Percentiles rank a stretch among this genome's conserved stretches.
Evolutionary conservation across 1,140 invertebrate genomes (phyloP).

Genomic region (Nautilus pompilius): DNA sequence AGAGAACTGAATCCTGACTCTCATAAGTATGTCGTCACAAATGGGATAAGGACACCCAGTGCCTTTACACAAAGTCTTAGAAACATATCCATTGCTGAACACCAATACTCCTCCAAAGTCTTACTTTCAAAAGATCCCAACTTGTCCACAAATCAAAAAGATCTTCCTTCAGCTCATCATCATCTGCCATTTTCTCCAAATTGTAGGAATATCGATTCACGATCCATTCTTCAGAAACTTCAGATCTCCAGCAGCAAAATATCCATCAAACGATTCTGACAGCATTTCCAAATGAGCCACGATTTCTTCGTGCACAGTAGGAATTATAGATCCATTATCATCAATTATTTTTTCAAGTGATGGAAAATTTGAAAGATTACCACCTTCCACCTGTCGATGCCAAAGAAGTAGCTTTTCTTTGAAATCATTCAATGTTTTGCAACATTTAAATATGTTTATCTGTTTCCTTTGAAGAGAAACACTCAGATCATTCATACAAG

Average conservation of each 20-base stretch:
- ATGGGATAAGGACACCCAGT: neutral
- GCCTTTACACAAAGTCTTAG: neutral
- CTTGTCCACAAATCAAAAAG: neutral
- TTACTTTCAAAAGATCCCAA: neutral
- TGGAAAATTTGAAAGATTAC: neutral
- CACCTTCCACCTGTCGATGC: neutral
- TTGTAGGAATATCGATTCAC: neutral
- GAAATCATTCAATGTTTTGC: constrained; percentile 1
- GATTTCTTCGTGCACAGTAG: too few relatives aligned
- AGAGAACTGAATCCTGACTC: neutral
- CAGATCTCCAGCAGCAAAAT: neutral
- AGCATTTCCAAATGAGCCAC: neutral
- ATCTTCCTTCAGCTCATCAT: neutral
- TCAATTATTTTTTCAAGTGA: too few relatives aligned
- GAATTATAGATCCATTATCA: too few relatives aligned
- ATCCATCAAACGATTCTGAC: constrained; percentile 2
- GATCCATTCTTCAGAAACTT: neutral
- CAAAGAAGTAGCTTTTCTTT: neutral
- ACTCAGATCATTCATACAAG: neutral
- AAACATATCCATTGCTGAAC: neutral
- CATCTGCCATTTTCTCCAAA: neutral
- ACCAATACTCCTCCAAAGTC: constrained; percentile 1
- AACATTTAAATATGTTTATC: neutral
- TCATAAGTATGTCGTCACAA: neutral
- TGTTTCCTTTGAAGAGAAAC: neutral